Conservation (phyloP, 2,113 vertebrate species). For the Oceanodroma tethys region DNA sequence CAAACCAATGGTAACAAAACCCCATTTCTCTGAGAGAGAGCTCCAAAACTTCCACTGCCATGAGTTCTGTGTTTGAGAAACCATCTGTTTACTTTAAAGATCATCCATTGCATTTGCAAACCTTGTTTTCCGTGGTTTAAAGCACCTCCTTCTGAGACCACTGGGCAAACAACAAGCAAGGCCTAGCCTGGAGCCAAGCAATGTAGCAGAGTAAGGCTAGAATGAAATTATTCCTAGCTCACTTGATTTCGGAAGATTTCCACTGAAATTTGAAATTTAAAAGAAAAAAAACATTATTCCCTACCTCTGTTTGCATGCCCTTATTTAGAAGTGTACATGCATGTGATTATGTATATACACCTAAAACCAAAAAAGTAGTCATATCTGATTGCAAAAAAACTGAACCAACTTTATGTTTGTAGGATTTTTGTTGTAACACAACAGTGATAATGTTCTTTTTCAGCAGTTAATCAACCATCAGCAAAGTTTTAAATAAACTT, state of each 20-base stretch:
- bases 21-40: background rate
- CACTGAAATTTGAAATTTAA: background rate
- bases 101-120: background rate
- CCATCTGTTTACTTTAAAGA: constrained; percentile 2
- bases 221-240: background rate
- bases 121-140: background rate
- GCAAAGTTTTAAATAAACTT: background rate
- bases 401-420: background rate
- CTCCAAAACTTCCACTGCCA: background rate
- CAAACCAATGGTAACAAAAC: constrained; percentile 23
- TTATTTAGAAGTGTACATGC: background rate
- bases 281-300: background rate
- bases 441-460: background rate
- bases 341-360: background rate
- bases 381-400: background rate
- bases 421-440: background rate
- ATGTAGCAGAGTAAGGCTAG: background rate
- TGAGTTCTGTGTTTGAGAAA: background rate
- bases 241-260: background rate
- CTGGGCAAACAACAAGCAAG: background rate
- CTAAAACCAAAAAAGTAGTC: background rate
- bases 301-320: background rate
- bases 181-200: background rate
- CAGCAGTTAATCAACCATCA: background rate
- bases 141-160: background rate